Evolutionary conservation across 2,888 invertebrate genomes (phyloP), one percentile per base, ranked within the genome.

Genomic region (Girardia tigrina): DNA sequence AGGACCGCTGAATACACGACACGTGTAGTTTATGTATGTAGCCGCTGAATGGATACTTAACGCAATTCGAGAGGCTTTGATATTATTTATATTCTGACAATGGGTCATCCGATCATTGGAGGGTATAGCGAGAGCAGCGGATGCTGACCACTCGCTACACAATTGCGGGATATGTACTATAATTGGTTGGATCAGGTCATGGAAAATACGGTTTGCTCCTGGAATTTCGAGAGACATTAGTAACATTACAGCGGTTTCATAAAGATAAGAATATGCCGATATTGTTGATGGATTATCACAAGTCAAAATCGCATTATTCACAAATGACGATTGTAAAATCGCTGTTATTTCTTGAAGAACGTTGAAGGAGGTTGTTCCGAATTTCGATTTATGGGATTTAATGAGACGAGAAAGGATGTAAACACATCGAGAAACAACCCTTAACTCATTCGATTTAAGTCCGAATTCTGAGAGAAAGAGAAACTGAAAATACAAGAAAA

Each of bases 301-400:
- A 16, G 56, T 56, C 23, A 56, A 56, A 8, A 56, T 56, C 2
- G 56, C 56, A 56, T 56, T 56, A 56, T 56, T 56, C 8, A 56
- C n/a, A 56, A 56, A 56, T 20, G 56, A 56, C 6, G 56, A 56
- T 56, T 56, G 56, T 56, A 56, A n/a, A 56, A 56, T 56, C 56
- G 56, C n/a, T 6, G 56, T 56, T 4, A 56, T 56, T 56, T 56
- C 56, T n/a, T 56, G 8, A 56, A 56, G 56, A 56, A 56, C 56
- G 20, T n/a, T 20, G 6, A 56, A 56, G 6, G 56, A 56, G 4
- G 56, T 8, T n/a, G n/a, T 56, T 8, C 4, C 56, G 56, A 56
- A 56, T 56, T 56, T 56, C n/a, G 56, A 4, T 56, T 56, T 56
- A n/a, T 56, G 56, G 4, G 56, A 56, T 23, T 56, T 56, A 56